Evolutionary conservation across 2,113 vertebrate species (phyloP), one percentile per base, ranked within the genome.

Genomic region (Aramus guarauna): DNA sequence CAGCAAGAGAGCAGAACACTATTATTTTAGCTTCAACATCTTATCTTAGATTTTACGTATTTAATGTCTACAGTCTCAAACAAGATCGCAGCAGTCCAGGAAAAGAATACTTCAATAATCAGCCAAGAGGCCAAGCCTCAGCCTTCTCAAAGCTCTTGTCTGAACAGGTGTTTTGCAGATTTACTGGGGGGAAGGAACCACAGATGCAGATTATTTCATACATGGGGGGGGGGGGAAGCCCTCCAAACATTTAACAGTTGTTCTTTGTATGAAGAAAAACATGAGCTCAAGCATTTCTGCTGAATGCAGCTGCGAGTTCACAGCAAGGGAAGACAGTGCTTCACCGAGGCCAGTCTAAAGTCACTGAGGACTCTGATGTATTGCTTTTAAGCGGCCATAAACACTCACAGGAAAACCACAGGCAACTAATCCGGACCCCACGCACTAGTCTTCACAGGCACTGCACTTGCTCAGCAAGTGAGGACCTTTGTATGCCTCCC

Each of bases 131-230:
- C 48, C 2, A 2, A 78, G 41, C 37, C 47, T 76, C 74, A 37
- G 62, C 39, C 37, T 88, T 59, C 63, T 41, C 63, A 60, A 53
- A 68, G 45, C 47, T 37, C 45, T 55, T 55, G 7, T n/a, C 91
- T 24, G 23, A 66, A 71, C 68, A 87, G 76, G 76, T 67, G 80
- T 37, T 86, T 37, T 91, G 72, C 67, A 92, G 79, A 74, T 66
- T 77, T 71, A 27, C 37, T 36, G 56, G 12, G 43, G n/a, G 43
- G 37, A 63, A 82, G 52, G 26, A 73, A 60, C 17, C 37, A 73
- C 74, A 90, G 50, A 82, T 48, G 41, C 26, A 73, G 48, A 76
- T 66, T 62, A 74, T 63, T 86, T 84, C 67, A 73, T 30, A 41
- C 41, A 23, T 0, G 37, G 39, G 39, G 39, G 26, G 60, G 22